Base-by-base conservation (phyloP, 1,140 invertebrate genomes). In the Vanessa atalanta region DNA sequence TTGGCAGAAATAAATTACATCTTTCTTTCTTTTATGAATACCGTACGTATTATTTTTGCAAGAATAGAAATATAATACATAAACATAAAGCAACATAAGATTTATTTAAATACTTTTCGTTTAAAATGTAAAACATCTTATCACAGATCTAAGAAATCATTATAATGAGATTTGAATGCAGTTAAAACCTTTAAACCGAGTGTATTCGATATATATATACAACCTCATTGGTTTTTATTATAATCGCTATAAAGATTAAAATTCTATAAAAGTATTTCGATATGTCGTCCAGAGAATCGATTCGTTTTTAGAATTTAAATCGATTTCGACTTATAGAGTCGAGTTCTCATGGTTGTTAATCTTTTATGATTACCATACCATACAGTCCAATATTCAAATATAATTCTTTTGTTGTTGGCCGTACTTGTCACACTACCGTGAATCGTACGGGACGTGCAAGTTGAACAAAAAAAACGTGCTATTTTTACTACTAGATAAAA, bases 271-370 rank as follows among this genome's bases (percentile, higher is more conserved):
- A 53, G 51, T n/a, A 9, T 16, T 26, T 26, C 20, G 20, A 60
- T 60, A 26, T 60, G 20, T 60, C 55, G 55, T 60, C 23, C 15
- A 53, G 51, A 7, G 55, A 60, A 60, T 60, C 55, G 55, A 60
- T 60, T 60, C 73, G 60, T 70, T 75, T 75, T 74, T 70, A 72
- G 80, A 83, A 82, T 82, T 79, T 79, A 77, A 85, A 85, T 79
- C 57, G 79, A 72, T 72, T 70, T 75, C 73, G 61, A 75, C 61
- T 75, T 70, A 79, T 78, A 53, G 70, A 74, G 47, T 51, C 51
- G 53, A 81, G 76, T 79, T 83, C 79, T 77, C 75, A 75, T 84
- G 69, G 79, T 83, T 57, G 72, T 76, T 77, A 80, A 85, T 84
- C 76, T 79, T 77, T 65, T 76, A 79, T 78, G 77, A 83, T 83